These are phyloP conservation scores for Dugesia japonica DNA, from an alignment of 2,888 invertebrate genomes.

Conservation along the genomic window DNA sequence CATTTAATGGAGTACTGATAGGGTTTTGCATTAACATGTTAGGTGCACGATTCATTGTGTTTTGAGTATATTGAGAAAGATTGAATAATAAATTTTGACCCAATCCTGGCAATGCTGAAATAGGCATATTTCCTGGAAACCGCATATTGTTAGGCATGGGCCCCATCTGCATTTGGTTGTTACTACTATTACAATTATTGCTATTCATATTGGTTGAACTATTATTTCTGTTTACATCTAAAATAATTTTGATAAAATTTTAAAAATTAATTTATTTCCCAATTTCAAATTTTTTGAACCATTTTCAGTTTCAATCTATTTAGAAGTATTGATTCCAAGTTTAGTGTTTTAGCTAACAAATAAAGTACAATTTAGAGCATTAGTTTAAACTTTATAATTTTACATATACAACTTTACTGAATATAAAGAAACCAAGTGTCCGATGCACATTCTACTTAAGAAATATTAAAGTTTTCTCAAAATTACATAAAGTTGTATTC, in stretches of 20 bases:
- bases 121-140: background rate
- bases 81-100: background rate
- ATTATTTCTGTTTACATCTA: background rate
- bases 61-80: conserved; percentile 15
- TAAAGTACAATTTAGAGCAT: no score
- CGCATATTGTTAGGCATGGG: conserved; percentile 1
- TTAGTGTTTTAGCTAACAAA: no score
- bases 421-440: no score
- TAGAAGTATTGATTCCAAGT: no score
- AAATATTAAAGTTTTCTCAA: no score
- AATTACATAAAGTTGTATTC: no score
- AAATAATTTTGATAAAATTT: background rate
- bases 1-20: background rate
- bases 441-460: no score
- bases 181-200: background rate
- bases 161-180: conserved; percentile 1
- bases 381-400: no score
- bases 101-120: background rate
- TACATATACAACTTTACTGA: no score
- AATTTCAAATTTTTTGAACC: no score
- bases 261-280: background rate
- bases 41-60: background rate
- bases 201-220: background rate
- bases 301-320: no score
- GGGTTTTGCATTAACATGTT: conserved; percentile 8